A percentile compares a stretch with the other conserved stretches of the same genome.
These are phyloP conservation scores for Amblyopsis rosae DNA, from an alignment of 2,113 vertebrate species.

Conservation along the genomic window DNA sequence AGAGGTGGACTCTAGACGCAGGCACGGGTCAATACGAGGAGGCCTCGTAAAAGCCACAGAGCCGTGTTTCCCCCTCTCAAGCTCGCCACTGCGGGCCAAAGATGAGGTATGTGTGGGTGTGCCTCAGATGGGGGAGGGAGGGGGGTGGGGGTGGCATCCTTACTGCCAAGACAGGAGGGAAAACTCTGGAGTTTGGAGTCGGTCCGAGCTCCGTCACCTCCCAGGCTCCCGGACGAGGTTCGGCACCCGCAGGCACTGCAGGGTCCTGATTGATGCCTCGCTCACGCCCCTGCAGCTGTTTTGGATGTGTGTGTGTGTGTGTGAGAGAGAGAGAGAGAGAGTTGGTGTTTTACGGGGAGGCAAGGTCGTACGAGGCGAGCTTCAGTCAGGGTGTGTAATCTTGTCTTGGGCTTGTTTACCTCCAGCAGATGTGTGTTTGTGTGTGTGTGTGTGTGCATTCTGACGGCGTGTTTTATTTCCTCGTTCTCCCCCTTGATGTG, in stretches of 20 bases:
- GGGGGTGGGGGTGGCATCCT: neutral
- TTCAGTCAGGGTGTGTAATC: constrained; percentile 38
- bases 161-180: constrained; percentile 26
- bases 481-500: constrained; percentile 23
- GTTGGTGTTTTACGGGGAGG: constrained; percentile 7
- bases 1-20: constrained; percentile 37
- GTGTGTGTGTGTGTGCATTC: constrained; percentile 32
- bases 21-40: constrained; percentile 54
- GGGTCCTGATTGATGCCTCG: neutral
- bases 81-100: constrained; percentile 39
- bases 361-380: constrained; percentile 58
- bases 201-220: constrained; percentile 49
- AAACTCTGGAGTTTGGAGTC: constrained; percentile 44
- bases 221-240: constrained; percentile 35
- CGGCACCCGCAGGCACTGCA: neutral
- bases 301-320: neutral
- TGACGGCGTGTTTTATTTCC: constrained; percentile 37
- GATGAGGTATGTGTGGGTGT: constrained; percentile 45
- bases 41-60: constrained; percentile 59
- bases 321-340: neutral
- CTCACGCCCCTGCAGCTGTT: neutral
- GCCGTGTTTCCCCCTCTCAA: constrained; percentile 47
- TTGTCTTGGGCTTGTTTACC: constrained; percentile 46
- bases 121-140: neutral
- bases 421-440: constrained; percentile 31